Base-by-base conservation (phyloP, 1,140 invertebrate species). In the Zaprionus camerounensis region DNA sequence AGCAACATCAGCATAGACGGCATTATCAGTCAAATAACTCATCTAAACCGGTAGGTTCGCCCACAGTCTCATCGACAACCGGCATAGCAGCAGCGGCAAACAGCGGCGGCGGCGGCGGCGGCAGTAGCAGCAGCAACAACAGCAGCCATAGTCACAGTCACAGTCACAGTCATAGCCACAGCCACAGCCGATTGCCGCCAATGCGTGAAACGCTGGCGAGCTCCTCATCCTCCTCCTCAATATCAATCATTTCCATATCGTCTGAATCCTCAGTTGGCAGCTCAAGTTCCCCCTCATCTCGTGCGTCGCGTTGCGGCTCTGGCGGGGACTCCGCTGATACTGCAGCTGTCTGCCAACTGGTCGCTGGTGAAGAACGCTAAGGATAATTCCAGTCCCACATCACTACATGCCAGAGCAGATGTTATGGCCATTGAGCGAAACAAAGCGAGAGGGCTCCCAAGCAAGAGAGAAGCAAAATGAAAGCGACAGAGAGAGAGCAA, bases 231-330 rank as follows among this genome's bases (percentile, higher is more conserved):
- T 80, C 87, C 15, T 92, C 91, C 20, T 78, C 82, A 20, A 82
- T 81, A 79, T 91, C 90, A 62, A 92, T 92, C 71, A 92, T 92
- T 84, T 92, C 91, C 59, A 92, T 92, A 92, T 92, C 91, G 24
- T 92, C 91, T 49, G 91, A 92, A 58, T 92, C 91, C 56, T 92
- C 91, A 65, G 83, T 92, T 51, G 91, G 66, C 71, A 86, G 85
- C 20, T 84, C 79, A 44, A 76, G 82, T 24, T 91, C 91, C 36
- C 81, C 83, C n/a, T 68, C 86, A 55, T 82, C 91, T 7, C 80
- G 81, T 9, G 77, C 78, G 38, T 75, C 82, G 22, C 72, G 62
- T n/a, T 75, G 66, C 31, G 61, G 62, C 7, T 71, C 76, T 56
- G 76, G 61, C n/a, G 68, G 53, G 7, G 76, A 74, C 15, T 75